Conservation (phyloP, 1,140 invertebrate genomes). For the Meloidogyne exigua region DNA sequence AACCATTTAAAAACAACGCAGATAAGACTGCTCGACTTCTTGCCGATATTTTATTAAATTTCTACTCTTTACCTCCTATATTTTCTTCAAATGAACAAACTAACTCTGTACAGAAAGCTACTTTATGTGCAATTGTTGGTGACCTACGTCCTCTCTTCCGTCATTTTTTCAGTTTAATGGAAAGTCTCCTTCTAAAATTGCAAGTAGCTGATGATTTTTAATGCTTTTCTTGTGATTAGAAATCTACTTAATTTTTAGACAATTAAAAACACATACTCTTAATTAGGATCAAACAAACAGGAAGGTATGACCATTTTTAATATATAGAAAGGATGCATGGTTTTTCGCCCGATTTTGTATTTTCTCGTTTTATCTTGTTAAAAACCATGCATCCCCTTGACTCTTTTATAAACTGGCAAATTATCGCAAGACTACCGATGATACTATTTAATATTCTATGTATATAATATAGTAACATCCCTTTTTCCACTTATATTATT, state of each 20-base stretch:
- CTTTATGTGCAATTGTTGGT: background rate
- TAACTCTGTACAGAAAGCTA: background rate
- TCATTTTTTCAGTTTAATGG: background rate
- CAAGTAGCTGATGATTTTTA: slow-evolving; percentile 1
- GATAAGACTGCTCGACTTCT: background rate
- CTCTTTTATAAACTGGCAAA: too few species aligned
- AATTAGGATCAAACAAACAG: too few species aligned
- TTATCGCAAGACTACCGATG: too few species aligned
- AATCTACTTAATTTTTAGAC: background rate
- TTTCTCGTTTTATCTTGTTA: too few species aligned
- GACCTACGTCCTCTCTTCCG: background rate
- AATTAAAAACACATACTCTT: too few species aligned
- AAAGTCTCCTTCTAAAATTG: background rate
- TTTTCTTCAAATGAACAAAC: background rate
- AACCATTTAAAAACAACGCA: background rate
- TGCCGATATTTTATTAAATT: background rate
- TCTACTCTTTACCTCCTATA: background rate
- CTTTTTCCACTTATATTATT: too few species aligned
- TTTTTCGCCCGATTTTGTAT: too few species aligned
- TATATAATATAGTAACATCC: too few species aligned
- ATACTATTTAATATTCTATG: too few species aligned
- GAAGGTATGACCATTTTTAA: too few species aligned
- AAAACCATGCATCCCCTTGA: too few species aligned
- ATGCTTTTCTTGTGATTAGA: background rate
- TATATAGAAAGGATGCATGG: too few species aligned